A percentile compares a stretch with the other conserved stretches of the same genome.
Evolutionary conservation across 2,888 invertebrate species (phyloP).

Genomic region (Dicyrtomina minuta): DNA sequence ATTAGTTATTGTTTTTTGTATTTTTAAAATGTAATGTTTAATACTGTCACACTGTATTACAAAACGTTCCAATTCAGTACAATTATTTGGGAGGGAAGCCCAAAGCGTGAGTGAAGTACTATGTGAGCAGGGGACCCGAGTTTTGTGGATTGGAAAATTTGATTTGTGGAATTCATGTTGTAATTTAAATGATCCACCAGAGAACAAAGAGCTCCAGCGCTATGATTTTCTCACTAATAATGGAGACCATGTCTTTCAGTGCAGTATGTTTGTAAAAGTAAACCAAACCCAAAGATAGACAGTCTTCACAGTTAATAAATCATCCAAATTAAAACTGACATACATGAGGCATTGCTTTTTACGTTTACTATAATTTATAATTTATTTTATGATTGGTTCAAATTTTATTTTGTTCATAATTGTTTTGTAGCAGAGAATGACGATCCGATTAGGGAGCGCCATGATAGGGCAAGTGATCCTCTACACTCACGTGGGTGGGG

Average conservation of each 20-base stretch:
- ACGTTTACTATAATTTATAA: too few relatives aligned
- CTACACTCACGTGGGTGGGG: neutral
- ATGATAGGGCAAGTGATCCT: conserved; percentile 17
- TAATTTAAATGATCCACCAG: conserved; percentile 16
- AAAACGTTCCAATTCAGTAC: neutral
- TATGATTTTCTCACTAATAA: conserved; percentile 7
- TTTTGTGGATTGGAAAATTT: conserved; percentile 19
- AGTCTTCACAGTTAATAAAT: neutral
- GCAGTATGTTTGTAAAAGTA: conserved; percentile 8
- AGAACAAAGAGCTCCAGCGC: conserved; percentile 10
- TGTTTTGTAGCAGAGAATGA: too few relatives aligned
- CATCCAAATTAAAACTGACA: too few relatives aligned
- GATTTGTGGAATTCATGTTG: conserved; percentile 11
- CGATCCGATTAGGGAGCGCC: neutral
- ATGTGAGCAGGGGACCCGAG: conserved; percentile 1
- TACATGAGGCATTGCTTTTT: too few relatives aligned
- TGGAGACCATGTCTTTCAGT: conserved; percentile 19
- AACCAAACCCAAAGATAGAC: neutral
- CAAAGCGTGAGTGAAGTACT: conserved; percentile 18
- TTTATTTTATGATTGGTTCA: neutral
- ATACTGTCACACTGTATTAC: neutral
- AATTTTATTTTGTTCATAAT: too few relatives aligned
- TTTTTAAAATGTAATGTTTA: too few relatives aligned
- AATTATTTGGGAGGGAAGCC: conserved; percentile 19
- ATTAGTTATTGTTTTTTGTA: too few relatives aligned